Percentiles rank a stretch among this genome's conserved stretches.
These are phyloP conservation scores for Gobiocypris rarus DNA, from an alignment of 2,113 vertebrate genomes.

Conservation along the genomic window DNA sequence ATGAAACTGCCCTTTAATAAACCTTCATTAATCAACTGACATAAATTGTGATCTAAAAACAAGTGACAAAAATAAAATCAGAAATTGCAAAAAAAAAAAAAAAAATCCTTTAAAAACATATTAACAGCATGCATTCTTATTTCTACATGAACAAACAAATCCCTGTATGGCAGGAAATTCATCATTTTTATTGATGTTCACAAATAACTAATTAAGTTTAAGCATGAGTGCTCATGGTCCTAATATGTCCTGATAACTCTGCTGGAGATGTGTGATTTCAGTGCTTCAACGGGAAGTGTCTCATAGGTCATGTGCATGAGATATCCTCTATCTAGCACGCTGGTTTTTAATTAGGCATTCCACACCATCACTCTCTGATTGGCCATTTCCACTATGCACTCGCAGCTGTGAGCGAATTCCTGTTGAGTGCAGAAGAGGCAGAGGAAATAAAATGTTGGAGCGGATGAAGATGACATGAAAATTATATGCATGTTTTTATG, in stretches of 20 bases:
- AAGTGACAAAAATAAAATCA: background rate
- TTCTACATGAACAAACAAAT: background rate
- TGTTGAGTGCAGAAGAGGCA: background rate
- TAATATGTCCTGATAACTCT: conserved; percentile 27
- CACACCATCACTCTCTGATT: conserved; percentile 45
- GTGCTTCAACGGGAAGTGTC: background rate
- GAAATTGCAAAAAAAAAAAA: background rate
- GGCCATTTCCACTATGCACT: conserved; percentile 8
- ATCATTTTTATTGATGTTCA: background rate
- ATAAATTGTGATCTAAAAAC: background rate
- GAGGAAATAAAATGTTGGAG: conserved; percentile 24
- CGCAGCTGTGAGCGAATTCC: conserved; percentile 16
- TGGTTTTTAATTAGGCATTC: conserved; percentile 47
- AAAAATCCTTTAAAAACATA: background rate
- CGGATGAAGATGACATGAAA: background rate
- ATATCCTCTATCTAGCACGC: conserved; percentile 33
- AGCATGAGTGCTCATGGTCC: background rate
- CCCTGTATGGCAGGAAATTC: too few relatives aligned
- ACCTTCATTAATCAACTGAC: background rate
- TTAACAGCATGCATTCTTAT: background rate
- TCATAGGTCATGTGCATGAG: conserved; percentile 37
- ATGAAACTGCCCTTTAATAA: too few relatives aligned
- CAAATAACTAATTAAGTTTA: conserved; percentile 15
- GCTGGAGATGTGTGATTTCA: conserved; percentile 25
- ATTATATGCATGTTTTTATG: conserved; percentile 2